Base-by-base conservation (phyloP, 2,888 invertebrate species). In the Formica aserva region DNA sequence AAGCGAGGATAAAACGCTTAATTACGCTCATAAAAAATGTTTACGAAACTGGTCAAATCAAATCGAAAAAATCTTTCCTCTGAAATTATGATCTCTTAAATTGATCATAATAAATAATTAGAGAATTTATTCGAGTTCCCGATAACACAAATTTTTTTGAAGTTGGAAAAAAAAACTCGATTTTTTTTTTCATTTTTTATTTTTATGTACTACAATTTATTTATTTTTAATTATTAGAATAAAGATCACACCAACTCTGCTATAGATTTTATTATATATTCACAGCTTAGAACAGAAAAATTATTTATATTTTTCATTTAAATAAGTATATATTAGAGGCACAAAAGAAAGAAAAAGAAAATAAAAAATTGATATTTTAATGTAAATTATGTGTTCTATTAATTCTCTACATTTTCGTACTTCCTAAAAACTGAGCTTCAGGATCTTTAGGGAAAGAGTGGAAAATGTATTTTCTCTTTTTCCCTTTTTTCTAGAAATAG, bases 21-120 rank as follows among this genome's bases (percentile, higher is more conserved):
- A 76, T 76, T 65, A 48, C 22, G 66, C 18, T 65, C 65, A 18
- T 63, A 48, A 65, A 18, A 76, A 65, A 65, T 22, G 48, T 35
- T 76, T 22, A 11, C 11, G 18, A 74, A 62, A n/a, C 38, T 13
- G 0, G 2, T 41, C 11, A 62, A 60, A 62, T 29, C 2, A 29
- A 41, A 60, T 13, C 11, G 29, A 62, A 38, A 41, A 13, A 60
- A n/a, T 62, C 38, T 29, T 41, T 41, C 35, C 35, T 18, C 1
- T 2, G 5, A 38, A n/a, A 60, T 60, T 4, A 4, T 52, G 52
- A 52, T n/a, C 5, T 18, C 3, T 22, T 55, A 22, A 22, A 55
- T 3, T 8, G 18, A n/a, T n/a, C n/a, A 8, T 55, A 22, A 3
- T 22, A 22, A 55, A 11, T 55, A 55, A 48, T 29, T 57, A 3